phyloP scores from a whole-genome alignment of 1,140 invertebrate genomes.

The Drosophila ananassae region DNA sequence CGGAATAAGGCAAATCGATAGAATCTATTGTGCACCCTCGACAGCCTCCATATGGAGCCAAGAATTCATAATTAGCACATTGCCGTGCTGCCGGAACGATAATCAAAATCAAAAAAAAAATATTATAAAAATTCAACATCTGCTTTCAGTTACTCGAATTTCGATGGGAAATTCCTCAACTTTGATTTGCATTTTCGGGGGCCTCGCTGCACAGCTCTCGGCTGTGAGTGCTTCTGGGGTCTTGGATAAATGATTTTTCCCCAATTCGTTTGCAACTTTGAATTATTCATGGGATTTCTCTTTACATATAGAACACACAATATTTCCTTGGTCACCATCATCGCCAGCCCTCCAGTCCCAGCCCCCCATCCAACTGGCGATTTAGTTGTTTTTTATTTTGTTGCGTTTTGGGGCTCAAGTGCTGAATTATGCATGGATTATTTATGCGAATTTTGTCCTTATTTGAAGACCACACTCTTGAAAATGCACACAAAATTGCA shows the following conservation, averaged over 20 bases:
- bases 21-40: slow-evolving; percentile 16
- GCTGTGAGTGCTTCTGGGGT: slow-evolving; percentile 4
- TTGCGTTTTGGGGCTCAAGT: slow-evolving; percentile 1
- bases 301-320: slow-evolving; percentile 14
- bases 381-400: slow-evolving; percentile 28
- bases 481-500: slow-evolving; percentile 33
- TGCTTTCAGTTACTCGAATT: slow-evolving; percentile 12
- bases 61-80: slow-evolving; percentile 41
- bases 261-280: slow-evolving; percentile 33
- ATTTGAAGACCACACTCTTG: slow-evolving; percentile 16
- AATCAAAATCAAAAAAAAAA: background rate
- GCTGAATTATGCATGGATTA: slow-evolving; percentile 54
- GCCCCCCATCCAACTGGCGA: slow-evolving; percentile 9
- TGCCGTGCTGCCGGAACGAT: background rate
- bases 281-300: slow-evolving; percentile 66
- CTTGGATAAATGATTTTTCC: slow-evolving; percentile 64
- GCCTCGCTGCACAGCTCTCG: slow-evolving; percentile 13
- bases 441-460: slow-evolving; percentile 57
- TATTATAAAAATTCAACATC: slow-evolving; percentile 13
- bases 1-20: slow-evolving; percentile 6
- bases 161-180: slow-evolving; percentile 23
- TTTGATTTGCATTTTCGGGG: slow-evolving; percentile 24
- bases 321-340: slow-evolving; percentile 27
- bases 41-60: slow-evolving; percentile 23
- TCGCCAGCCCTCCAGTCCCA: too few relatives aligned